phyloP scores from a whole-genome alignment of 1,140 invertebrate genomes.

The Drosophila cardini region DNA sequence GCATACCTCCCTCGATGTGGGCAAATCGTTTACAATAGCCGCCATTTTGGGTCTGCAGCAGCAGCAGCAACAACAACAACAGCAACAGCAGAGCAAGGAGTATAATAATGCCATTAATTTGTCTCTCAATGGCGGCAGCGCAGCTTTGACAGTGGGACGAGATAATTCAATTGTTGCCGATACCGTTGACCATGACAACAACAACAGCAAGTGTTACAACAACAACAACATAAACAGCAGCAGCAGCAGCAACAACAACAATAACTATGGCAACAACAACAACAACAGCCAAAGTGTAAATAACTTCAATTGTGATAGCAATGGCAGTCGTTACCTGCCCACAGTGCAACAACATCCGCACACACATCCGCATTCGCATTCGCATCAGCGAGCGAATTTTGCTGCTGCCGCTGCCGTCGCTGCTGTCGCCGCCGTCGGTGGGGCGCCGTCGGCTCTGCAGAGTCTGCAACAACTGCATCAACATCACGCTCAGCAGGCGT shows the following conservation, averaged over 20 bases:
- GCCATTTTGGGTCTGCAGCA: constrained; percentile 90
- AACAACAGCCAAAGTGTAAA: constrained; percentile 71
- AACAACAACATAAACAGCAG: constrained; percentile 39
- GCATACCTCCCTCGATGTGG: constrained; percentile 83
- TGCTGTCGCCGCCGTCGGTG: constrained; percentile 56
- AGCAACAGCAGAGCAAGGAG: constrained; percentile 68
- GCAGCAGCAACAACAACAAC: constrained; percentile 30
- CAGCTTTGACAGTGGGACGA: constrained; percentile 23
- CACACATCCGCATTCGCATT: constrained; percentile 34
- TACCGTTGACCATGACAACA: constrained; percentile 44
- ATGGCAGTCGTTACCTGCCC: constrained; percentile 65
- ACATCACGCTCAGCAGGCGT: constrained; percentile 82
- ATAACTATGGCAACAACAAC: constrained; percentile 51
- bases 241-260: constrained; percentile 48
- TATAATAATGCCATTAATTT: constrained; percentile 84
- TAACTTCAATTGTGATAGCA: constrained; percentile 83
- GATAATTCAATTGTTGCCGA: constrained; percentile 26
- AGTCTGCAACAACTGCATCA: constrained; percentile 83
- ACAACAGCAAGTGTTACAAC: constrained; percentile 51
- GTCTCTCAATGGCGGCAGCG: constrained; percentile 73
- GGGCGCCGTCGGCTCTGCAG: constrained; percentile 76
- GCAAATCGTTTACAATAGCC: constrained; percentile 92
- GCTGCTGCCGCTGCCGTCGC: constrained; percentile 68
- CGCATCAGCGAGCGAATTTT: constrained; percentile 57
- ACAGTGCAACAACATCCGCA: constrained; percentile 46